A percentile compares a stretch with the other conserved stretches of the same genome.
Conservation (phyloP, 2,888 invertebrate genomes). For the Allolobophora icterica region DNA sequence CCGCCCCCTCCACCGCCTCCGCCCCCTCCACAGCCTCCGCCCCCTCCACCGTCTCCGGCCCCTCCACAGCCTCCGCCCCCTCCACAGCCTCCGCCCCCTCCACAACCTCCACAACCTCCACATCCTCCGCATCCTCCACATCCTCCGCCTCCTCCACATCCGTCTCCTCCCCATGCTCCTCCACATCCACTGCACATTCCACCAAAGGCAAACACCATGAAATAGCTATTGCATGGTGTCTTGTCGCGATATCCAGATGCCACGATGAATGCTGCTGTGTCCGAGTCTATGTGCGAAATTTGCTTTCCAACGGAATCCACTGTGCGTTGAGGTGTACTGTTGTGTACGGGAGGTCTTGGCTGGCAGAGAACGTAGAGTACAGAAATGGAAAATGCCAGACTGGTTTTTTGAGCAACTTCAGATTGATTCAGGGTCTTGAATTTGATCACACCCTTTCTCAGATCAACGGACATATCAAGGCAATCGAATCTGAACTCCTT, state of each 20-base stretch:
- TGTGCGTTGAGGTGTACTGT: neutral
- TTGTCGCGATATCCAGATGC: constrained; percentile 65
- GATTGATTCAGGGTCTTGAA: too few species aligned
- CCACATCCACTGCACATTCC: constrained; percentile 31
- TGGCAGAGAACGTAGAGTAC: too few species aligned
- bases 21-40: too few species aligned
- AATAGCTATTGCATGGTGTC: constrained; percentile 55
- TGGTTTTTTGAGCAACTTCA: too few species aligned
- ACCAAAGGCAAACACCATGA: neutral
- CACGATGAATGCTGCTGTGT: constrained; percentile 55
- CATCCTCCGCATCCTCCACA: constrained; percentile 21
- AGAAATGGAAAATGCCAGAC: too few species aligned
- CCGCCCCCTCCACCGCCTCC: too few species aligned
- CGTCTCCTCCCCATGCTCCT: constrained; percentile 22
- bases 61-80: too few species aligned
- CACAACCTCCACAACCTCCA: neutral
- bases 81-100: too few species aligned
- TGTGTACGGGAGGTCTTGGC: neutral
- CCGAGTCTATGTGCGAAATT: constrained; percentile 51
- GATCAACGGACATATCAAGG: neutral
- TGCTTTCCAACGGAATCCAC: constrained; percentile 28
- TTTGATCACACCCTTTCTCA: too few species aligned
- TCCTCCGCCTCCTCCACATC: constrained; percentile 28
- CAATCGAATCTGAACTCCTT: neutral
- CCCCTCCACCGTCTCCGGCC: too few species aligned